These are phyloP conservation scores for Hyperopisus bebe DNA, from an alignment of 2,113 vertebrate species.

Conservation along the genomic window DNA sequence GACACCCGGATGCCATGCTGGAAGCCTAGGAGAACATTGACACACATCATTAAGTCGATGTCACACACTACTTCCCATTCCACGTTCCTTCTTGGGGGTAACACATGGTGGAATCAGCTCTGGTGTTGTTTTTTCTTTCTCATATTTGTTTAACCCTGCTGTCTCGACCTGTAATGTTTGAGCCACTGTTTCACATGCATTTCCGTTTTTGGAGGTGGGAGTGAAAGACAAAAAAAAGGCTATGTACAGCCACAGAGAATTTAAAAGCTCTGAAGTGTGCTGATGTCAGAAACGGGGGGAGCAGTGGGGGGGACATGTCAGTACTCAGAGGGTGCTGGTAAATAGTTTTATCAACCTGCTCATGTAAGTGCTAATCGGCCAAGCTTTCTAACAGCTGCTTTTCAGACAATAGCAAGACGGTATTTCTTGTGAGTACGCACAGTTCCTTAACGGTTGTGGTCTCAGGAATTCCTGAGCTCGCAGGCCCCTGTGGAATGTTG, in stretches of 20 bases:
- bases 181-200: not conserved
- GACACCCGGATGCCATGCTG: not conserved
- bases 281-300: not conserved
- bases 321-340: not conserved
- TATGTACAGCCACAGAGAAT: not conserved
- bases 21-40: not conserved
- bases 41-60: not conserved
- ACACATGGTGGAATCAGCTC: not conserved
- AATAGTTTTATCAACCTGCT: not conserved
- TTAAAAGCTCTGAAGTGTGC: not conserved
- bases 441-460: not conserved
- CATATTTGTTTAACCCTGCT: not conserved
- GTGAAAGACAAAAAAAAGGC: not conserved
- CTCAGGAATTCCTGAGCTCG: not conserved
- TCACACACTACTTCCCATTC: not conserved
- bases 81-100: not conserved
- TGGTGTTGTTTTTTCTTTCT: not conserved
- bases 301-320: not conserved
- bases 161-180: not conserved
- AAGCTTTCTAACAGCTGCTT: conserved; percentile 12
- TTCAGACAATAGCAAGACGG: not conserved
- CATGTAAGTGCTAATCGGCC: not conserved
- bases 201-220: not conserved
- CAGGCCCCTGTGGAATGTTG: not conserved
- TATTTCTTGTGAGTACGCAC: not conserved